Conservation (phyloP, 1,140 invertebrate species). For the Musca vetustissima region DNA sequence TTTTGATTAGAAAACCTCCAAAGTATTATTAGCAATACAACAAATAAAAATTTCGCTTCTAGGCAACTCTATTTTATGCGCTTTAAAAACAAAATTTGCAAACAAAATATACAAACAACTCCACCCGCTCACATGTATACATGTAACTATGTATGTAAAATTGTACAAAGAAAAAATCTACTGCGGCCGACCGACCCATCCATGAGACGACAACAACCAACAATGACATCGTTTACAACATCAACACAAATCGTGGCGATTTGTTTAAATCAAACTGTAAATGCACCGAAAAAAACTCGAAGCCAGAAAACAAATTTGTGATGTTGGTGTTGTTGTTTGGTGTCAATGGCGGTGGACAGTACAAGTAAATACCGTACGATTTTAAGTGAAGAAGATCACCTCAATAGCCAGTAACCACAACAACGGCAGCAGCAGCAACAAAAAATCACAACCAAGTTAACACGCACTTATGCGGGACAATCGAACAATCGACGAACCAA, state of each 20-base stretch:
- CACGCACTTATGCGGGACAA: constrained; percentile 20
- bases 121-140: too few species aligned
- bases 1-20: too few species aligned
- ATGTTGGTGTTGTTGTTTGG: too few species aligned
- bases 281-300: background rate
- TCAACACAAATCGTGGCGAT: constrained; percentile 24
- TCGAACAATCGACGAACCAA: background rate
- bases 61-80: too few species aligned
- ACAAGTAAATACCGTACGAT: constrained; percentile 15
- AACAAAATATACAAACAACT: too few species aligned
- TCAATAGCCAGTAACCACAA: background rate
- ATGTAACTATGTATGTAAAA: too few species aligned
- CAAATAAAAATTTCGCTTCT: too few species aligned
- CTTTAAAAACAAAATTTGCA: too few species aligned
- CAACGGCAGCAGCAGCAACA: background rate
- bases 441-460: constrained; percentile 6
- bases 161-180: too few species aligned
- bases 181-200: background rate
- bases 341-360: background rate
- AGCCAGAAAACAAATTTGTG: too few species aligned
- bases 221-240: constrained; percentile 24
- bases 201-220: background rate
- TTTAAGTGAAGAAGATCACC: constrained; percentile 15
- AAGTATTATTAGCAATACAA: too few species aligned
- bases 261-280: constrained; percentile 24